Evolutionary conservation across 2,113 vertebrate species (phyloP).

Genomic region (Laticauda laticaudata): DNA sequence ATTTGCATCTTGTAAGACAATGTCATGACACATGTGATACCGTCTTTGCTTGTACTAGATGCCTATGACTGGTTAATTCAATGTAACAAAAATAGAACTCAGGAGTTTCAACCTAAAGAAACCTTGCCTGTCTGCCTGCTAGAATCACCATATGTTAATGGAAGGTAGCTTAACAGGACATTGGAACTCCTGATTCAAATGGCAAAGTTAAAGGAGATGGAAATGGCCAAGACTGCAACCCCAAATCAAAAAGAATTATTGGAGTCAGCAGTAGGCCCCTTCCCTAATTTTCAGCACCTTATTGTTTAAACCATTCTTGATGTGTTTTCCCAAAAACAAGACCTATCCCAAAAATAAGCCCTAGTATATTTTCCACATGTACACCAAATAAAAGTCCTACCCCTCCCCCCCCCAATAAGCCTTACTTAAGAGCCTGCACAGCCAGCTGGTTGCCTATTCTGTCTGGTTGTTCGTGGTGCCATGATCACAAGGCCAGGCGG

Average conservation of each 20-base stretch:
- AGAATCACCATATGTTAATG: not conserved
- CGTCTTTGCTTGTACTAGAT: not conserved
- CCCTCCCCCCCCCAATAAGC: too few species aligned
- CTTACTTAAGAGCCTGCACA: too few species aligned
- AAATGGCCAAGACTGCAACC: not conserved
- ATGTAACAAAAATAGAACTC: not conserved
- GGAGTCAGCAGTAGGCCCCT: not conserved
- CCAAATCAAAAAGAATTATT: not conserved
- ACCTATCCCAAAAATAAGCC: too few species aligned
- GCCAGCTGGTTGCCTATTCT: too few species aligned
- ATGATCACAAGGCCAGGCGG: too few species aligned
- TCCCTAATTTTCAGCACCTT: not conserved
- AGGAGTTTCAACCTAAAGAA: not conserved
- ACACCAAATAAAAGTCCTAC: too few species aligned
- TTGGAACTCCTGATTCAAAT: not conserved
- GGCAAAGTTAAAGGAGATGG: not conserved
- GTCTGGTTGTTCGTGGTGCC: too few species aligned
- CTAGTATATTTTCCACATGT: too few species aligned
- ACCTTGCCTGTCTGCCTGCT: not conserved
- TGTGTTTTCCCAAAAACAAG: too few species aligned
- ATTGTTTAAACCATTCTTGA: not conserved
- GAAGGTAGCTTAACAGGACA: not conserved
- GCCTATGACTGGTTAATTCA: not conserved
- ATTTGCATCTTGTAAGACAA: not conserved
- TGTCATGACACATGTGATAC: not conserved